Percentiles rank a stretch among this genome's conserved stretches.
These are phyloP conservation scores for Hyles lineata DNA, from an alignment of 2,888 invertebrate species.

Conservation along the genomic window DNA sequence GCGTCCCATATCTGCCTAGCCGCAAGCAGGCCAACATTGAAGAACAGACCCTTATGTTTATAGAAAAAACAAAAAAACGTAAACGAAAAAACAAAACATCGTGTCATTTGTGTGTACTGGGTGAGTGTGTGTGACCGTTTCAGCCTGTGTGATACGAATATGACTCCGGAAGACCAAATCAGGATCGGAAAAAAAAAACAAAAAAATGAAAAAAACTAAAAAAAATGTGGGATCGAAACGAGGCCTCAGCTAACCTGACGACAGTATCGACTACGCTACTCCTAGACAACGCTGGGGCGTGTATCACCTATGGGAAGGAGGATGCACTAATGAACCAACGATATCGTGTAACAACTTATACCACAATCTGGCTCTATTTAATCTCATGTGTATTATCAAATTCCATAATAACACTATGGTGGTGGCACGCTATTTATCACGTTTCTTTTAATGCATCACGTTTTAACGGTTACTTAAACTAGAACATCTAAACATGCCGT, in stretches of 20 bases:
- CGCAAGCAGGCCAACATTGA: slow-evolving; percentile 74
- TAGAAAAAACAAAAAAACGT: slow-evolving; percentile 53
- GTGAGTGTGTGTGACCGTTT: slow-evolving; percentile 67
- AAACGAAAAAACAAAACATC: slow-evolving; percentile 53
- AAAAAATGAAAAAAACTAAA: slow-evolving; percentile 57
- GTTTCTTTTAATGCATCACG: slow-evolving; percentile 34
- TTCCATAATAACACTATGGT: slow-evolving; percentile 69
- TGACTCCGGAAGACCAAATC: slow-evolving; percentile 71
- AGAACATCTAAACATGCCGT: slow-evolving; percentile 64
- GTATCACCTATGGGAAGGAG: slow-evolving; percentile 60
- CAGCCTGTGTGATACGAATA: slow-evolving; percentile 78
- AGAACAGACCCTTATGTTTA: slow-evolving; percentile 61
- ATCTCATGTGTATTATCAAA: slow-evolving; percentile 52
- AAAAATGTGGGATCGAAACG: slow-evolving; percentile 58
- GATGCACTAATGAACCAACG: slow-evolving; percentile 52
- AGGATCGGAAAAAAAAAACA: slow-evolving; percentile 54
- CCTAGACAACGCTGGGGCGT: slow-evolving; percentile 72
- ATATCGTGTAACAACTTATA: slow-evolving; percentile 53
- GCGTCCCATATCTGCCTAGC: slow-evolving; percentile 71
- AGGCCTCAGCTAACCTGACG: slow-evolving; percentile 71
- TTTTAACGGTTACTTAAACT: slow-evolving; percentile 59
- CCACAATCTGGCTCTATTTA: slow-evolving; percentile 53
- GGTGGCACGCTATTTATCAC: slow-evolving; percentile 63
- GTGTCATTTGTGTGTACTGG: slow-evolving; percentile 71
- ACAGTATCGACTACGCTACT: slow-evolving; percentile 61